phyloP scores from a whole-genome alignment of 2,113 vertebrate genomes.

The Tylochromis polylepis region DNA sequence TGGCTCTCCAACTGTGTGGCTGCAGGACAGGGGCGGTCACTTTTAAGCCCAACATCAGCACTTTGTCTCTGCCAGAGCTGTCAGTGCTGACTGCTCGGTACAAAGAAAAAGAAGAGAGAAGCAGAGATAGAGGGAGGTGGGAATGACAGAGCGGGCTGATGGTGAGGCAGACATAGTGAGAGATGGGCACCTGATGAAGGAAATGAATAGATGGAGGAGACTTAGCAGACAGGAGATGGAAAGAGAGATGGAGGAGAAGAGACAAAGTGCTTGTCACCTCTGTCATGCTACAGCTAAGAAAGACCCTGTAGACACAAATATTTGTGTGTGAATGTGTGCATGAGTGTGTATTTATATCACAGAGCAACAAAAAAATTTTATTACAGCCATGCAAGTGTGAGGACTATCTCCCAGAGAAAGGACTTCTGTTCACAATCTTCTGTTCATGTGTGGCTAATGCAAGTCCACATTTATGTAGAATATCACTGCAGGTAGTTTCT shows the following conservation, averaged over 20 bases:
- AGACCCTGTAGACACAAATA: conserved; percentile 11
- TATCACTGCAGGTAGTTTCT: neutral
- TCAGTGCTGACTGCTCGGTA: conserved; percentile 52
- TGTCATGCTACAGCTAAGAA: conserved; percentile 28
- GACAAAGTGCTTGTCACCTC: conserved; percentile 45
- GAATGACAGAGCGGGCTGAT: conserved; percentile 8
- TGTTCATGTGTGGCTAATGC: neutral
- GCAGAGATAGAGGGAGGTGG: conserved; percentile 47
- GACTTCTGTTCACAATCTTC: neutral
- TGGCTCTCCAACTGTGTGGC: conserved; percentile 62
- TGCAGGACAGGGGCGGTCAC: conserved; percentile 71
- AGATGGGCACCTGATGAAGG: conserved; percentile 59
- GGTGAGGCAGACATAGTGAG: conserved; percentile 63
- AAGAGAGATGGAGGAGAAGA: conserved; percentile 53
- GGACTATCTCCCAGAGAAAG: neutral
- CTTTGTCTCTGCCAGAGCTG: conserved; percentile 75
- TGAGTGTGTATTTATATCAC: neutral
- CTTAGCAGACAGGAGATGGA: conserved; percentile 53
- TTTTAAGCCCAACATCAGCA: conserved; percentile 70
- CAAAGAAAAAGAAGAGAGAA: conserved; percentile 45
- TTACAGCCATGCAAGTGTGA: neutral
- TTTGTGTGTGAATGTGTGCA: neutral
- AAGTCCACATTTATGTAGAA: neutral
- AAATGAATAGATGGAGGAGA: conserved; percentile 68
- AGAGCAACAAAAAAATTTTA: neutral